Base-by-base conservation (phyloP, 1,140 invertebrate species). In the Heterodera schachtii region DNA sequence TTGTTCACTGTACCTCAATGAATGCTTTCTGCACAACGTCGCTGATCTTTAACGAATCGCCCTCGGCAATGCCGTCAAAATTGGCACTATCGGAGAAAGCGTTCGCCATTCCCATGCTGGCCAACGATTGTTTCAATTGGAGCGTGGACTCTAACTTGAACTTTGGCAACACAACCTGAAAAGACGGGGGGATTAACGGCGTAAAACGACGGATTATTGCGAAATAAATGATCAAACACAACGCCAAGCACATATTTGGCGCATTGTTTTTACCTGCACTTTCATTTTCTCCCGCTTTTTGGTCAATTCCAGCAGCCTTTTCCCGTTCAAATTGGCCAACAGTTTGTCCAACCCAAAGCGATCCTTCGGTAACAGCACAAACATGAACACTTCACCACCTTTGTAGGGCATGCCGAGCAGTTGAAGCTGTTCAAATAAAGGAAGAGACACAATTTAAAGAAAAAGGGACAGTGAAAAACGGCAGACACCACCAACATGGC, bases 121-220 rank as follows among this genome's bases (percentile, higher is more conserved):
- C 52, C 52, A 83, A 70, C 16, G 49, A 16, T 46, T 73, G 41
- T 4, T 41, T 78, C 3, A 83, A n/a, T 16, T 60, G 46, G 47
- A 52, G 43, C 31, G 69, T 85, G 73, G 44, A 31, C 82, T 83
- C 81, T 2, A 83, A 66, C 57, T 83, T 82, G 71, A 83, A 83
- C 66, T 70, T 78, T 16, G 81, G 81, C 21, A 83, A 44, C 4
- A 16, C 41, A 2, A 83, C 70, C 49, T 84, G 41, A 8, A 52
- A 75, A 75, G 60, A 75, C 11, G n/a, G 31, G 60, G n/a, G 16
- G 6, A 31, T 52, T 0, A 75, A 75, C 3, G 31, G 31, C 31
- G n/a, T n/a, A 31, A 31, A 31, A 31, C 1, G 31, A 31, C 1
- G 1, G 31, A 31, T 31, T 31, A 0, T 31, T 31, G 31, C 31